Evolutionary conservation across 2,797 vertebrate species (phyloP).

Genomic region (Fistularia commersonii): DNA sequence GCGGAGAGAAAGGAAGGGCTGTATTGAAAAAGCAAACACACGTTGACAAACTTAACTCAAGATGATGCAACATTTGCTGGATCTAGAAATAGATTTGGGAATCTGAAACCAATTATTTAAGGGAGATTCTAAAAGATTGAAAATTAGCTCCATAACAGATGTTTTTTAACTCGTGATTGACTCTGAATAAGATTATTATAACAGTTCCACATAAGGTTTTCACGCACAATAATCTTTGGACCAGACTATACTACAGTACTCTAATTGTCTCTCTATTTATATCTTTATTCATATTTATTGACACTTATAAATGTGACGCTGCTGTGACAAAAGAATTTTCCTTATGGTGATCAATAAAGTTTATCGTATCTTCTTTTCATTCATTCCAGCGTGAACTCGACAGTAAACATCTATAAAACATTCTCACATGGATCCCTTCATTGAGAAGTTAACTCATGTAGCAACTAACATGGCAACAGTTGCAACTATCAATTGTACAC

Average conservation of each 20-base stretch:
- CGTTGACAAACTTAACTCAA: slow-evolving; percentile 54
- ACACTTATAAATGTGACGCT: too few relatives aligned
- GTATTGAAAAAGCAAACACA: slow-evolving; percentile 55
- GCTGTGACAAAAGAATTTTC: too few relatives aligned
- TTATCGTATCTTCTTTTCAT: too few relatives aligned
- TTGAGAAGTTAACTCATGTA: not conserved
- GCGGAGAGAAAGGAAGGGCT: slow-evolving; percentile 37
- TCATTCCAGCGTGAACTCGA: slow-evolving; percentile 21
- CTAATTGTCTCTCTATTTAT: too few relatives aligned
- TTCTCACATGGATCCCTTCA: slow-evolving; percentile 9
- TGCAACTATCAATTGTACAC: slow-evolving; percentile 2
- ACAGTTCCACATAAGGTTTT: slow-evolving; percentile 43
- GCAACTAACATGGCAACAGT: slow-evolving; percentile 8
- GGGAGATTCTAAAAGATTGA: slow-evolving; percentile 52
- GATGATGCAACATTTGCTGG: slow-evolving; percentile 58
- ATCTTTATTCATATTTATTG: too few relatives aligned
- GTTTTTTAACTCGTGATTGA: slow-evolving; percentile 61
- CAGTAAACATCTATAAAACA: slow-evolving; percentile 15
- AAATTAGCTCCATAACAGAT: slow-evolving; percentile 58
- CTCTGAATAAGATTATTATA: slow-evolving; percentile 57
- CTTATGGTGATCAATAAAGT: too few relatives aligned
- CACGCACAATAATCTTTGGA: slow-evolving; percentile 40
- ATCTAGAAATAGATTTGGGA: slow-evolving; percentile 57
- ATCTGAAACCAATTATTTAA: slow-evolving; percentile 67
- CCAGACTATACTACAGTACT: slow-evolving; percentile 32